Conservation (phyloP, 2,797 vertebrate genomes). For the Melanogrammus aeglefinus region DNA sequence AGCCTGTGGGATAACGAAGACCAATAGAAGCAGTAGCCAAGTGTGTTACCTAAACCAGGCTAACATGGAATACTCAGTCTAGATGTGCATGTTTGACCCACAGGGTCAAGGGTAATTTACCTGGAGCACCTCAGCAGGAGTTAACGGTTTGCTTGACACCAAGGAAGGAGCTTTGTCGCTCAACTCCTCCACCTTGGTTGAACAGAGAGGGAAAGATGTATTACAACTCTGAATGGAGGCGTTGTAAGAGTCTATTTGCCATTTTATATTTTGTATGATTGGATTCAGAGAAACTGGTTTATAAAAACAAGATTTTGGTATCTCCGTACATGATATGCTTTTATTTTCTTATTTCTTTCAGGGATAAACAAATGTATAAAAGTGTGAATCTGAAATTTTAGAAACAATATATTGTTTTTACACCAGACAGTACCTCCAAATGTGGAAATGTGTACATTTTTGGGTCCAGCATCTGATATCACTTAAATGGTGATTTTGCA, state of each 20-base stretch:
- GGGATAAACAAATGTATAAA: neutral
- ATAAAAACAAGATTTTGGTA: neutral
- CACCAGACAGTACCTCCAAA: too few species aligned
- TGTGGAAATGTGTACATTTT: too few species aligned
- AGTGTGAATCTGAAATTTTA: neutral
- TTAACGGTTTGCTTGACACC: slow-evolving; percentile 67
- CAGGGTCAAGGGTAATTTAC: slow-evolving; percentile 51
- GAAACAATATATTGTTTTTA: too few species aligned
- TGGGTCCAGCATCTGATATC: too few species aligned
- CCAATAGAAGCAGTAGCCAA: too few species aligned
- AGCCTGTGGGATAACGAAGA: too few species aligned
- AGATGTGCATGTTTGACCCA: slow-evolving; percentile 30
- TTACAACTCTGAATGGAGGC: neutral
- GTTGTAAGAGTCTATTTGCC: neutral
- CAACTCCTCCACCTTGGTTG: slow-evolving; percentile 70
- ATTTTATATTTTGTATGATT: neutral
- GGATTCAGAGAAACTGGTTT: neutral
- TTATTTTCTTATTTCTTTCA: neutral
- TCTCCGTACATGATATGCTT: neutral
- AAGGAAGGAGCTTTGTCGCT: slow-evolving; percentile 63
- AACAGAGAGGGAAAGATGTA: neutral
- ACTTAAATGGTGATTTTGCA: neutral
- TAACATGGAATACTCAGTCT: slow-evolving; percentile 3
- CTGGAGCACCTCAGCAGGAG: slow-evolving; percentile 76
- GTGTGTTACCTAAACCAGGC: too few species aligned